phyloP scores from a whole-genome alignment of 2,888 invertebrate species.

The Ormyrus rosae region DNA sequence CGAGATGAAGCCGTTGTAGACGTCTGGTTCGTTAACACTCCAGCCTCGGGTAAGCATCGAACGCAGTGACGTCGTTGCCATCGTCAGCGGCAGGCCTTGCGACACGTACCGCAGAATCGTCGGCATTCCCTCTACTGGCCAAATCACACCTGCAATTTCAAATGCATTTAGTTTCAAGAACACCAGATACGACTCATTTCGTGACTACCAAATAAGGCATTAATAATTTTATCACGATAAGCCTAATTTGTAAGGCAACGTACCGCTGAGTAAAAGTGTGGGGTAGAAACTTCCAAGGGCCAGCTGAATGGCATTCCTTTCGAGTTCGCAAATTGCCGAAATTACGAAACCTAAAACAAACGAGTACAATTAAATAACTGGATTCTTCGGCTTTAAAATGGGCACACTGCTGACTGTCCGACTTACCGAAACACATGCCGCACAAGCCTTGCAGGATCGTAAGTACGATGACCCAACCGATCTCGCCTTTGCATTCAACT shows the following conservation, averaged over 20 bases:
- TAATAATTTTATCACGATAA: too few relatives aligned
- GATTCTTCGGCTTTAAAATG: not conserved
- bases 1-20: slow-evolving; percentile 91
- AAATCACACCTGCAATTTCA: slow-evolving; percentile 85
- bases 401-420: not conserved
- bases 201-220: too few relatives aligned
- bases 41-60: slow-evolving; percentile 93
- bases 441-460: slow-evolving; percentile 94
- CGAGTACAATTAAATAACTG: too few relatives aligned
- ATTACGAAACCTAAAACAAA: slow-evolving; percentile 85
- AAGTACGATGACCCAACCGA: slow-evolving; percentile 88
- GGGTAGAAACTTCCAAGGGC: slow-evolving; percentile 97
- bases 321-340: slow-evolving; percentile 93
- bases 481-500: slow-evolving; percentile 92
- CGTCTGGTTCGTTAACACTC: slow-evolving; percentile 87
- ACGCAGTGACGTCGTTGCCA: slow-evolving; percentile 93
- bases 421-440: slow-evolving; percentile 95
- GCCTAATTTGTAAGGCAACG: slow-evolving; percentile 60
- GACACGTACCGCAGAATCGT: slow-evolving; percentile 88
- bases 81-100: slow-evolving; percentile 89
- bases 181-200: not conserved
- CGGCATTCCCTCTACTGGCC: slow-evolving; percentile 98
- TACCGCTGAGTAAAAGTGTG: slow-evolving; percentile 89
- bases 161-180: not conserved
- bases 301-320: slow-evolving; percentile 94